These are phyloP conservation scores for Muschampia plurimacula DNA, from an alignment of 2,888 invertebrate genomes.

Conservation along the genomic window DNA sequence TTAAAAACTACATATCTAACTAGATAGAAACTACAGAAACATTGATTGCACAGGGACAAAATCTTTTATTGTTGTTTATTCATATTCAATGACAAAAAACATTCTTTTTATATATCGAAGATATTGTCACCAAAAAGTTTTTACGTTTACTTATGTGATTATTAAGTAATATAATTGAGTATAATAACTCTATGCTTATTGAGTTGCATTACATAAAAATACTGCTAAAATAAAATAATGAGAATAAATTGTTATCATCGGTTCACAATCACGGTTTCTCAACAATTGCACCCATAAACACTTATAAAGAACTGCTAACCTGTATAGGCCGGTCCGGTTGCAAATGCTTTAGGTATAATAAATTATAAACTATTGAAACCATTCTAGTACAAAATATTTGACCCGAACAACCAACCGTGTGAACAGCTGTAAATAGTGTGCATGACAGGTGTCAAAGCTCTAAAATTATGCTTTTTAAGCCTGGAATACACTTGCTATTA, in stretches of 20 bases:
- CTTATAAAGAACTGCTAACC: constrained; percentile 42
- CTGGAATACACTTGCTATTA: too few relatives aligned
- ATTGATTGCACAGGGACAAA: too few relatives aligned
- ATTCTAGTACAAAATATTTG: constrained; percentile 28
- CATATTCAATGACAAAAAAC: too few relatives aligned
- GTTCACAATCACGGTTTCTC: constrained; percentile 28
- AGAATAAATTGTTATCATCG: constrained; percentile 19
- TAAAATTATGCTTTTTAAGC: too few relatives aligned
- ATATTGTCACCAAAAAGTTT: too few relatives aligned
- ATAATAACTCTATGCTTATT: neutral
- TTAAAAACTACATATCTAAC: too few relatives aligned
- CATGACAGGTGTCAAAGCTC: neutral
- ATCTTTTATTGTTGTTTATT: too few relatives aligned
- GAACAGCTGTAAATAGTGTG: constrained; percentile 10
- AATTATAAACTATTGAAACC: constrained; percentile 32
- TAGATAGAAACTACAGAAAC: too few relatives aligned
- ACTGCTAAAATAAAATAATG: constrained; percentile 7
- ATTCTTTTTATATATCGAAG: too few relatives aligned
- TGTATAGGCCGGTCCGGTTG: constrained; percentile 46
- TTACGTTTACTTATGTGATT: too few relatives aligned
- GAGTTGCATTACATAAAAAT: neutral
- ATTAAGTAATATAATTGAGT: too few relatives aligned
- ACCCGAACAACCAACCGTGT: constrained; percentile 19
- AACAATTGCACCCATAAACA: constrained; percentile 30
- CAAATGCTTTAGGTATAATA: constrained; percentile 41